phyloP scores from a whole-genome alignment of 2,888 invertebrate species.

The Metalampra italica region DNA sequence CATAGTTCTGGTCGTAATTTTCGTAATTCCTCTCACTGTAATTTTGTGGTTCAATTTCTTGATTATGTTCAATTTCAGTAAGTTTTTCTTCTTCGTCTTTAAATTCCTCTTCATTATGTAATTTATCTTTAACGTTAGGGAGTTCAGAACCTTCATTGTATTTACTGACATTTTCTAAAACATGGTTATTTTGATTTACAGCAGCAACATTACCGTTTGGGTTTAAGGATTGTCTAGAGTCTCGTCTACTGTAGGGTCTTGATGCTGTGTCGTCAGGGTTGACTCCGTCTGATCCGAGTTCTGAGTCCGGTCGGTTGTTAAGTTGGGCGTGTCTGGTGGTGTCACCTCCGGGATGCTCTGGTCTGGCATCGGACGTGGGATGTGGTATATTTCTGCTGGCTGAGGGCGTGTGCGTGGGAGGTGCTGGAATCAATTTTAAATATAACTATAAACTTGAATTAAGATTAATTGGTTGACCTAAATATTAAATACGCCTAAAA shows the following conservation, averaged over 20 bases:
- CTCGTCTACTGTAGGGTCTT: slow-evolving; percentile 37
- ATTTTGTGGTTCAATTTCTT: slow-evolving; percentile 11
- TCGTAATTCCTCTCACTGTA: slow-evolving; percentile 19
- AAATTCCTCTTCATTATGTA: neutral
- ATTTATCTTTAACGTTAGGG: neutral
- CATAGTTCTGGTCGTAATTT: slow-evolving; percentile 20
- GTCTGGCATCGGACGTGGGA: slow-evolving; percentile 55
- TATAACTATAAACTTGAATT: neutral
- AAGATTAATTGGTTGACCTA: neutral
- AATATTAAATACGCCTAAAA: too few relatives aligned
- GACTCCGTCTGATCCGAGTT: slow-evolving; percentile 29
- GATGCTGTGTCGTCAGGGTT: slow-evolving; percentile 27
- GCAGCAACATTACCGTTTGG: neutral
- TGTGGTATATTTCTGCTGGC: slow-evolving; percentile 52
- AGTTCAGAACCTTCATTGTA: neutral
- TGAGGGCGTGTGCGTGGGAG: slow-evolving; percentile 61
- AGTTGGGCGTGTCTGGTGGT: slow-evolving; percentile 58
- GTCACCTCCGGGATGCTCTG: slow-evolving; percentile 62
- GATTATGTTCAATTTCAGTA: slow-evolving; percentile 9
- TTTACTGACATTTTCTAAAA: neutral
- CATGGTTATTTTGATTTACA: neutral
- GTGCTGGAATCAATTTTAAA: slow-evolving; percentile 42
- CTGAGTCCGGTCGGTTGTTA: slow-evolving; percentile 35
- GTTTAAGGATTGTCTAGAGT: slow-evolving; percentile 16
- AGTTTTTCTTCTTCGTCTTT: slow-evolving; percentile 5